Base-by-base conservation (phyloP, 2,797 vertebrate genomes). In the Paguma larvata region DNA sequence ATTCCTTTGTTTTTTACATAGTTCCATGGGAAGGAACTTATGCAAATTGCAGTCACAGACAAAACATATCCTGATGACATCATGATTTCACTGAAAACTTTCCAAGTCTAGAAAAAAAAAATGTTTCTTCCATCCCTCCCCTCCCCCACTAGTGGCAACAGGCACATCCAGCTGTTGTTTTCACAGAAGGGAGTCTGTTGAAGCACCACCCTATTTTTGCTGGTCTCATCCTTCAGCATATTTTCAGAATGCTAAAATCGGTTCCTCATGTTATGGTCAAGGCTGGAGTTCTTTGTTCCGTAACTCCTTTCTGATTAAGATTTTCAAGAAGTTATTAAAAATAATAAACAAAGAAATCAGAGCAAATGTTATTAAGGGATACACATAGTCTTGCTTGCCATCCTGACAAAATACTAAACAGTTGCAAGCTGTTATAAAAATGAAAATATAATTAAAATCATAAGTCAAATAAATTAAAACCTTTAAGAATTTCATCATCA, bases 251-350 rank as follows among this genome's bases (percentile, higher is more conserved):
- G 95, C 97, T 98, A 96, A 97, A 97, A 98, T 98, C 97, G 98
- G 93, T 97, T 97, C 97, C 98, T 98, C 98, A 95, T 98, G 98
- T 97, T 98, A 95, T 97, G 98, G 98, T 95, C 92, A 96, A 98
- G 98, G 98, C 98, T 98, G 98, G 98, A 98, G 98, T 99, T 98
- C 98, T 98, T 98, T 98, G 98, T 98, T 98, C 98, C 97, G 96
- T 82, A 97, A 98, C 98, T 98, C 99, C 97, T 98, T 98, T 98
- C 98, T 98, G 98, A 99, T 98, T 98, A 96, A 98, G 97, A 96
- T 98, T 98, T 98, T 98, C 98, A 98, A 98, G 98, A 99, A 98
- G 98, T 99, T 98, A 99, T 98, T 98, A 98, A 98, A 98, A 99
- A 99, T 97, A 99, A 99, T 98, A 98, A 98, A 98, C 92, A 98